phyloP scores from a whole-genome alignment of 2,888 invertebrate species.

The Perithous albicinctus region DNA sequence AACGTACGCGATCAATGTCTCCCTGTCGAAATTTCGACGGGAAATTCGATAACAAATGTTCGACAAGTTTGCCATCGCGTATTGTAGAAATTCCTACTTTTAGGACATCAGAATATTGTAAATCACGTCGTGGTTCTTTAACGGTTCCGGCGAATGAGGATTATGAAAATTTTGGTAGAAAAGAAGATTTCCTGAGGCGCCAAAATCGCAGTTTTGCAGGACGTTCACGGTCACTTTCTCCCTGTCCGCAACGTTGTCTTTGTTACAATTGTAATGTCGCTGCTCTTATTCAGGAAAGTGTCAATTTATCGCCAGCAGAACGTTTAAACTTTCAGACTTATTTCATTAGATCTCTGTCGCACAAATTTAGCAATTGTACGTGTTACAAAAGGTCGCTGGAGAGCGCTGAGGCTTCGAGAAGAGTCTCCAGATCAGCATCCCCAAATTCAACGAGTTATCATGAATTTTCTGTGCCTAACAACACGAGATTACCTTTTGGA shows the following conservation, averaged over 20 bases:
- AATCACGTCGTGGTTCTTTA: slow-evolving; percentile 16
- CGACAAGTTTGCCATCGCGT: slow-evolving; percentile 37
- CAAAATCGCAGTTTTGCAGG: slow-evolving; percentile 48
- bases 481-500: too few relatives aligned
- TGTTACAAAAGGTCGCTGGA: slow-evolving; percentile 71
- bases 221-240: slow-evolving; percentile 77
- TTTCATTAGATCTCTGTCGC: slow-evolving; percentile 78
- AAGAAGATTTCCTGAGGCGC: slow-evolving; percentile 15
- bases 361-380: slow-evolving; percentile 79
- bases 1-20: slow-evolving; percentile 4
- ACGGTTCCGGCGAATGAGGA: slow-evolving; percentile 5
- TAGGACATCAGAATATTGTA: neutral
- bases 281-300: slow-evolving; percentile 78
- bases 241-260: slow-evolving; percentile 72
- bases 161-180: slow-evolving; percentile 51
- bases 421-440: slow-evolving; percentile 49
- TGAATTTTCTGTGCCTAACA: too few relatives aligned
- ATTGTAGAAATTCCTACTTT: slow-evolving; percentile 26
- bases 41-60: neutral
- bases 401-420: slow-evolving; percentile 29
- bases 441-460: slow-evolving; percentile 11
- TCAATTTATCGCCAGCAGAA: slow-evolving; percentile 77
- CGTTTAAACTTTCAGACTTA: slow-evolving; percentile 78
- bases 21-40: slow-evolving; percentile 1
- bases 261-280: slow-evolving; percentile 82